Evolutionary conservation across 1,140 invertebrate genomes (phyloP).

Genomic region (Cydia strobilella): DNA sequence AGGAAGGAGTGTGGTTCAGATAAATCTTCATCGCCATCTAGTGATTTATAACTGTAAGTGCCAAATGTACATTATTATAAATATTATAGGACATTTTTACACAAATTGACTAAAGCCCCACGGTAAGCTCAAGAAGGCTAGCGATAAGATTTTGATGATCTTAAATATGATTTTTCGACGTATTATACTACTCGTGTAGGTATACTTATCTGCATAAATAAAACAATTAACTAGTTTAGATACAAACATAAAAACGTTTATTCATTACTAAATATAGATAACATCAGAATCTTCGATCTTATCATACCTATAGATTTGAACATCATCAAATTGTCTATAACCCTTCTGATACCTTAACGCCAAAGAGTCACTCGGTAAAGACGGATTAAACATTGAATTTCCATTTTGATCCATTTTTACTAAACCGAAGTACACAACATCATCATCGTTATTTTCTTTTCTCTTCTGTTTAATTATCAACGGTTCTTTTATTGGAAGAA

Average conservation of each 20-base stretch:
- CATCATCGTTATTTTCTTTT: slow-evolving; percentile 49
- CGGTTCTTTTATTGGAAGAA: slow-evolving; percentile 64
- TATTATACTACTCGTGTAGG: no score
- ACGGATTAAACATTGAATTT: slow-evolving; percentile 59
- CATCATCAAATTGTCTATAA: slow-evolving; percentile 51
- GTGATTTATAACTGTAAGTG: no score
- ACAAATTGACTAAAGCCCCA: no score
- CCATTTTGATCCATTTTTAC: slow-evolving; percentile 60
- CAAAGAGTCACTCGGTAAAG: slow-evolving; percentile 58
- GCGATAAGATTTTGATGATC: no score
- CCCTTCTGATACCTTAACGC: slow-evolving; percentile 71
- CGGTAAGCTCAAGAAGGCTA: no score
- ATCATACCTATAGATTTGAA: slow-evolving; percentile 50
- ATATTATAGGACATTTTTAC: no score
- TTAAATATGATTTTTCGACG: no score
- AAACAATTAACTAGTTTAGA: background rate
- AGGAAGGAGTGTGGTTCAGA: no score
- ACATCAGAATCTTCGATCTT: slow-evolving; percentile 50
- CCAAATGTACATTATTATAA: no score
- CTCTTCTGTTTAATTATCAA: slow-evolving; percentile 65
- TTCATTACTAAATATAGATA: slow-evolving; percentile 54
- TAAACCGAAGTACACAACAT: slow-evolving; percentile 64
- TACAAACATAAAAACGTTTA: slow-evolving; percentile 1
- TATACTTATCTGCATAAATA: no score
- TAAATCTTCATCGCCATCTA: no score